Conservation (phyloP, 2,797 vertebrate genomes). For the Ambastaia sidthimunki region DNA sequence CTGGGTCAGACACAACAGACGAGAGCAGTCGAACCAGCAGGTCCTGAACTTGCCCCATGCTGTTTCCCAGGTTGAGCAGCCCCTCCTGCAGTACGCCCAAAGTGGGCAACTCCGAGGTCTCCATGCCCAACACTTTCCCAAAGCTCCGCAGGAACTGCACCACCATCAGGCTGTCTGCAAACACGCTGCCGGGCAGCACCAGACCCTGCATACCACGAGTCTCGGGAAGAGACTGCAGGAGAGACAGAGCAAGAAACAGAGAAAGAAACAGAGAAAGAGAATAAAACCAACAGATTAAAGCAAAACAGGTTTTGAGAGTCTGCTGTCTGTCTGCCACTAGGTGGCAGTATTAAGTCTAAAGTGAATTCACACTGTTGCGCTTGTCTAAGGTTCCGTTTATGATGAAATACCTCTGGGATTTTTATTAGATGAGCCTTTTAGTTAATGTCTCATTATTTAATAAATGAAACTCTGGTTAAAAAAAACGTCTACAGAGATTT, state of each 20-base stretch:
- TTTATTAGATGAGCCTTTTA: conserved; percentile 18
- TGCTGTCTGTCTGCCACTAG: conserved; percentile 46
- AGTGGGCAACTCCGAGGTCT: conserved; percentile 90
- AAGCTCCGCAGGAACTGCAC: conserved; percentile 97
- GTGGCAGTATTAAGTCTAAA: conserved; percentile 52
- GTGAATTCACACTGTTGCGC: neutral
- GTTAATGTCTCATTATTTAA: neutral
- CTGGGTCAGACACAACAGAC: conserved; percentile 94
- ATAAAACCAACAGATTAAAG: neutral
- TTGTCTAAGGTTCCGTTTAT: conserved; percentile 12
- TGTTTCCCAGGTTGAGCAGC: conserved; percentile 93
- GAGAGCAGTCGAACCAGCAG: conserved; percentile 94
- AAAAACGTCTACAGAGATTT: neutral
- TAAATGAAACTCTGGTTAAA: neutral
- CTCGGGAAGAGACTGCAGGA: conserved; percentile 88
- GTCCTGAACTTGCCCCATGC: conserved; percentile 96
- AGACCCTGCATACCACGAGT: conserved; percentile 92
- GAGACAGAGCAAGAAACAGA: conserved; percentile 34
- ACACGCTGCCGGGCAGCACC: conserved; percentile 89
- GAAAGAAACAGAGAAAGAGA: too few relatives aligned
- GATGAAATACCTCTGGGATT: conserved; percentile 36
- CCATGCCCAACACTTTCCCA: conserved; percentile 94
- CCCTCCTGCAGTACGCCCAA: conserved; percentile 94
- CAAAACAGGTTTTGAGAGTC: neutral
- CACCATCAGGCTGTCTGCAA: conserved; percentile 96